Percentiles rank a stretch among this genome's conserved stretches.
Conservation (phyloP, 2,797 vertebrate species). For the Hirundo rustica region DNA sequence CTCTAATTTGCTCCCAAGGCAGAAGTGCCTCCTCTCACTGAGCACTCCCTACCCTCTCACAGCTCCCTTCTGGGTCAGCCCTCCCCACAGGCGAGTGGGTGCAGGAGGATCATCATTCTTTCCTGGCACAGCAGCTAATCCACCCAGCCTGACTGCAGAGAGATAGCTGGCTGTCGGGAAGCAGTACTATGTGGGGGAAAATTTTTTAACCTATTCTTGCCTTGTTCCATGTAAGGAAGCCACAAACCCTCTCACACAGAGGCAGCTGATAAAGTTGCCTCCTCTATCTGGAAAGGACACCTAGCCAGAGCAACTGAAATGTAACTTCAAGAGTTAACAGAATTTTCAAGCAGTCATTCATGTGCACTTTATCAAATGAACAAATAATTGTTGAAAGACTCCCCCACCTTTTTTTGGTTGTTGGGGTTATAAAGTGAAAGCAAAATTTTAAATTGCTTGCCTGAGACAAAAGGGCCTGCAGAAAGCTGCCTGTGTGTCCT, state of each 20-base stretch:
- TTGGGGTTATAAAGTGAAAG: neutral
- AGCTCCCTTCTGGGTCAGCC: slow-evolving; percentile 36
- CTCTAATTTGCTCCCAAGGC: neutral
- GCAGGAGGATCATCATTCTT: slow-evolving; percentile 31
- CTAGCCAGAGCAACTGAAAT: neutral
- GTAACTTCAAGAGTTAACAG: neutral
- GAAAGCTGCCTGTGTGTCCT: neutral
- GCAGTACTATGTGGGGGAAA: neutral
- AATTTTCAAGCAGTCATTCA: neutral
- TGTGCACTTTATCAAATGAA: neutral
- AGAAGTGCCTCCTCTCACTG: neutral
- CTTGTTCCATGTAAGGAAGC: neutral
- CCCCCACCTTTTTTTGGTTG: neutral
- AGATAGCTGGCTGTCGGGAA: neutral
- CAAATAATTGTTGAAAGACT: neutral
- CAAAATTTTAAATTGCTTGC: neutral
- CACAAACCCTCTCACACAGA: neutral
- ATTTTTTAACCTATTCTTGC: slow-evolving; percentile 10
- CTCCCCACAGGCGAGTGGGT: slow-evolving; percentile 13
- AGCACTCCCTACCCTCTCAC: neutral
- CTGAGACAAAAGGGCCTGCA: neutral
- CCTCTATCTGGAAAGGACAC: neutral
- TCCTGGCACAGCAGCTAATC: slow-evolving; percentile 49
- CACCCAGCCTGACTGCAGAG: neutral
- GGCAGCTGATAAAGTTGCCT: neutral